Percentiles rank a stretch among this genome's conserved stretches.
Evolutionary conservation across 2,888 invertebrate species (phyloP).

Genomic region (Uloborus plumipes): DNA sequence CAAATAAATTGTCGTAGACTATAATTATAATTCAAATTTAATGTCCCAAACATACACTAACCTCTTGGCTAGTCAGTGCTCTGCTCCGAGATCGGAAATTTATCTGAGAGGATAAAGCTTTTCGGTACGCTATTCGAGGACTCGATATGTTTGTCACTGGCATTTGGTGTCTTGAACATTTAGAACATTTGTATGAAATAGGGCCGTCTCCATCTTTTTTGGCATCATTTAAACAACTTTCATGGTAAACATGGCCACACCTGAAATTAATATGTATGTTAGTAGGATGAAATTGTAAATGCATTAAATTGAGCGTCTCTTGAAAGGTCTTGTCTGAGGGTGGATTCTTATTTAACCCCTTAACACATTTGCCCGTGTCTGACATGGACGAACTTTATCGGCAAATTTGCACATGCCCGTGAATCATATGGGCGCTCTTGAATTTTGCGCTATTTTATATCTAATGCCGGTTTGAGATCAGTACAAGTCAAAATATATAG

Average conservation of each 20-base stretch:
- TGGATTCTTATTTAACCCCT: too few species aligned
- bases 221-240: conserved; percentile 31
- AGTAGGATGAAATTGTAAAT: not conserved
- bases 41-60: not conserved
- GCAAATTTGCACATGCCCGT: too few species aligned
- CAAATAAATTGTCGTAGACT: not conserved
- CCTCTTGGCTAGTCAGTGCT: conserved; percentile 28
- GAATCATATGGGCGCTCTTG: too few species aligned
- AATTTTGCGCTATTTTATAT: too few species aligned
- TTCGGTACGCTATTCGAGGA: conserved; percentile 25
- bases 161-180: conserved; percentile 38
- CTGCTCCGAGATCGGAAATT: conserved; percentile 12
- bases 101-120: not conserved
- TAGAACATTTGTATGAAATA: conserved; percentile 20
- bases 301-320: not conserved
- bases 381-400: too few species aligned
- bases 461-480: too few species aligned
- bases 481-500: too few species aligned
- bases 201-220: conserved; percentile 25
- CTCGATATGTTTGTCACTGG: not conserved
- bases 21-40: too few species aligned
- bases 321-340: too few species aligned
- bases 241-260: conserved; percentile 65
- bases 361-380: too few species aligned
- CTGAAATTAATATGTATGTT: conserved; percentile 1